Percentiles rank a stretch among this genome's conserved stretches.
Evolutionary conservation across 2,113 vertebrate genomes (phyloP).

Genomic region (Centropus bengalensis): DNA sequence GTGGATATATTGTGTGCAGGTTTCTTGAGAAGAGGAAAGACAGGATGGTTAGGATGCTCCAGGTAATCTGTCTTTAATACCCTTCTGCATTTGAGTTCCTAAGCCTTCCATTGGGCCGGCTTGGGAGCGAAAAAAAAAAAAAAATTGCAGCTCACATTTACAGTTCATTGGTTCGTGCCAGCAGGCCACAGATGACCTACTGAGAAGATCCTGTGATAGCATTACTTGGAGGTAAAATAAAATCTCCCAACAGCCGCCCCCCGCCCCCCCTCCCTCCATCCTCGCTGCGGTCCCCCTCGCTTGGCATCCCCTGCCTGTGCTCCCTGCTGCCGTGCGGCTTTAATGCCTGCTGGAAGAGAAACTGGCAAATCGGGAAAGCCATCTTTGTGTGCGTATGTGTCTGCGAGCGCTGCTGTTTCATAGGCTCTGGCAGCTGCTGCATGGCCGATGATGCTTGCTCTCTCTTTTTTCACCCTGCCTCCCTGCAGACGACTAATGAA

Average conservation of each 20-base stretch:
- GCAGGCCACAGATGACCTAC: constrained; percentile 22
- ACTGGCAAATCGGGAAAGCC: constrained; percentile 60
- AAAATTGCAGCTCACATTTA: constrained; percentile 49
- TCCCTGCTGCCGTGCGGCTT: not conserved
- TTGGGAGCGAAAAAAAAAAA: not conserved
- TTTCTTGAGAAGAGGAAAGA: not conserved
- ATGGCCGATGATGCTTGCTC: constrained; percentile 76
- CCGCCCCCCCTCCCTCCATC: not conserved
- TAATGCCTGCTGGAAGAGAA: not conserved
- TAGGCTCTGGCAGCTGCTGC: constrained; percentile 73
- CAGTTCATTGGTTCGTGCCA: constrained; percentile 72
- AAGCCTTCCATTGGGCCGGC: constrained; percentile 73
- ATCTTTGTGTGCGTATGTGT: constrained; percentile 72
- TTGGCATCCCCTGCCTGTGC: not conserved
- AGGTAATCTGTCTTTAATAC: constrained; percentile 81
- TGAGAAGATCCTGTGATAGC: not conserved
- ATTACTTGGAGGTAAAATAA: constrained; percentile 26
- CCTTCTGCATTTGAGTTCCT: constrained; percentile 69
- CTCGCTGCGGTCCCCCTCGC: not conserved
- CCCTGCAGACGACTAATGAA: constrained; percentile 79
- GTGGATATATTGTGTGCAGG: fast-evolving
- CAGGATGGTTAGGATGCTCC: constrained; percentile 45
- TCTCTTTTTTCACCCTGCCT: constrained; percentile 70
- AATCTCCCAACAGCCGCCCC: not conserved
- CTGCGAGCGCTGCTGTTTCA: constrained; percentile 61